phyloP scores from a whole-genome alignment of 2,113 vertebrate species.

The Paedocypris sp. region DNA sequence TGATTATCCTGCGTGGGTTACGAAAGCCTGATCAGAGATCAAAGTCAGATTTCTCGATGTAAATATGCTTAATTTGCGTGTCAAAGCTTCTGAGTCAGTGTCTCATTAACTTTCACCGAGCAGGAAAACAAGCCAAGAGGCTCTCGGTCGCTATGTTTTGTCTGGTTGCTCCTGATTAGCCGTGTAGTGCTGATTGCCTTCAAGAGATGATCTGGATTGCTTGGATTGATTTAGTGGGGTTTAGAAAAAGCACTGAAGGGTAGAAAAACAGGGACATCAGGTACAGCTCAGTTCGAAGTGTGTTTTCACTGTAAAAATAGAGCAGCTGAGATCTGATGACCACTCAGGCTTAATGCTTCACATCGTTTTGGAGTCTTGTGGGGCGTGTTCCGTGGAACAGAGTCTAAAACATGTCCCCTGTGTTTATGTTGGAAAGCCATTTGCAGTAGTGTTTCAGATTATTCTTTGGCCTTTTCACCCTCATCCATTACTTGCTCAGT shows the following conservation, averaged over 20 bases:
- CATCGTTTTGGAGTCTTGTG: not conserved
- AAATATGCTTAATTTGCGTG: conserved; percentile 38
- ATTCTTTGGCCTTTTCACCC: conserved; percentile 51
- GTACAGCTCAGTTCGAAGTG: conserved; percentile 27
- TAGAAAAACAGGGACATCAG: conserved; percentile 40
- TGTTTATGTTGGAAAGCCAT: not conserved
- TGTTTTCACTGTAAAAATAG: conserved; percentile 19
- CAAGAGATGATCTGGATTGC: conserved; percentile 27
- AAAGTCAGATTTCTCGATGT: conserved; percentile 25
- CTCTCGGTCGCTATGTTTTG: conserved; percentile 4
- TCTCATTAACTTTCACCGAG: conserved; percentile 36
- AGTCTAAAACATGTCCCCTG: not conserved
- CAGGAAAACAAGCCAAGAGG: conserved; percentile 32
- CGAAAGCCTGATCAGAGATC: conserved; percentile 25
- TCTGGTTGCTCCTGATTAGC: conserved; percentile 23
- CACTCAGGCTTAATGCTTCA: conserved; percentile 26
- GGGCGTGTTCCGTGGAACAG: conserved; percentile 35
- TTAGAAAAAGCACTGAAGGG: no score
- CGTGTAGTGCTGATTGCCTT: conserved; percentile 14
- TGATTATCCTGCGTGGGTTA: conserved; percentile 22
- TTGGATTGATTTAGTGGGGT: no score
- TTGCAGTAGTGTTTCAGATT: conserved; percentile 41
- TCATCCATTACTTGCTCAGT: conserved; percentile 40
- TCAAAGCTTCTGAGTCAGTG: conserved; percentile 36
- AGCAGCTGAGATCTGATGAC: conserved; percentile 15